Base-by-base conservation (phyloP, 2,888 invertebrate species). In the Cistogaster globosa region DNA sequence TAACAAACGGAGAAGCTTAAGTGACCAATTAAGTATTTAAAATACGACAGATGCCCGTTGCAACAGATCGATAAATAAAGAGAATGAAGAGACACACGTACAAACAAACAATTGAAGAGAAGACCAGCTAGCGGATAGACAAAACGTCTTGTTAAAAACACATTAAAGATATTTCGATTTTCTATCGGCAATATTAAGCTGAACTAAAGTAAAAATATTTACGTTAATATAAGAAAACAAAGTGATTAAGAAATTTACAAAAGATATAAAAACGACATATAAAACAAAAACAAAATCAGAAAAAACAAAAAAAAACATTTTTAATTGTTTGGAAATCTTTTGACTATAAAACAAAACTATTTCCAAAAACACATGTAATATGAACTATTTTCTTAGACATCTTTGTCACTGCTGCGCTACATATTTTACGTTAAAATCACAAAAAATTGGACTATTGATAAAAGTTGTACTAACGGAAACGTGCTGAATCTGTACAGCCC, bases 21-120 rank as follows among this genome's bases (percentile, higher is more conserved):
- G 63, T 65, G 71, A 65, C 82, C 82, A 76, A 76, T 82, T 82
- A 76, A 76, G 76, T 82, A 63, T 76, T 82, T 76, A 82, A 82
- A 76, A 82, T 76, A 82, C 58, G 82, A 82, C 69, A 55, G 32
- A 55, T 55, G 45, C 20, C 12, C 22, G 5, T 45, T 63, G 22
- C 9, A 62, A 45, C 55, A 58, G 51, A 53, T 42, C 36, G 26
- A 57, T 18, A 68, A n/a, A 58, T 22, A 32, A 68, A 26, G 48
- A 68, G n/a, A n/a, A 58, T 18, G 32, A 68, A 18, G 48, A 22
- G 32, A 58, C 20, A 12, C 67, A 22, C 9, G 32, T 32, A 57
- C 32, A 38, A n/a, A 6, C 7, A 48, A 6, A 48, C n/a, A 48
- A 0, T 5, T n/a, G 16, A 16, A 48, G 14, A 48, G 5, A 16